Base-by-base conservation (phyloP, 2,113 vertebrate species). In the Stomatorhinus ivindoensis region DNA sequence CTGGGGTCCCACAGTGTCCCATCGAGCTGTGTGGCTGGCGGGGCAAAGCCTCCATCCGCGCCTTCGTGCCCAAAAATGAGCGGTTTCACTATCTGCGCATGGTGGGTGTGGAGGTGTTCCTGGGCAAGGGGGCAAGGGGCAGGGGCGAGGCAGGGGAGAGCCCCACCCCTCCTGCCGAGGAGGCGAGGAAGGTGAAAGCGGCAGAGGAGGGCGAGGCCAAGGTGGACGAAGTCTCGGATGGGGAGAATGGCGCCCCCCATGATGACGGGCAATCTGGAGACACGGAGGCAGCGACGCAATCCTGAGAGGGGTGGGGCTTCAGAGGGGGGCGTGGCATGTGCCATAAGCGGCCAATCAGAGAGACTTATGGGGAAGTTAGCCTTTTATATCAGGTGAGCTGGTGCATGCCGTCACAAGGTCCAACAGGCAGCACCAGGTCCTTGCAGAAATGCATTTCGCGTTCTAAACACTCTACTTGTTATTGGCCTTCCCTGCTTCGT, bases 1-100 rank as follows among this genome's bases (percentile, higher is more conserved):
- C 95, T 0, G 94, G 93, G 0, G 93, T 97, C 86, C 97, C 98
- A 44, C 97, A 97, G 95, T 99, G 98, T 82, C 93, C 97, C 65
- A 96, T 99, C 55, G 97, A 99, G 93, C 93, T 99, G 53, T 99
- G 98, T 35, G 98, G 98, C 8, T 99, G 98, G 98, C 96, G 98
- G 88, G 98, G 98, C 7, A 99, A 99, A 94, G 96, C 97, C 0
- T 99, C 98, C 0, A 97, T 99, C 90, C 97, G 98, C 53, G 98
- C 98, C 76, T 99, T 99, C 47, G 98, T 99, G 88, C 96, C 98
- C 24, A 97, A 97, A 90, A 99, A 99, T 3, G 98, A 99, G 92
- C 95, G 97, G 53, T 95, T 98, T 69, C 98, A 99, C 93, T 99
- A 99, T 92, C 95, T 99, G 88, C 95, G 98, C 88, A 97, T 99